Conservation (phyloP, 2,797 vertebrate species). For the Microtus agrestis region DNA sequence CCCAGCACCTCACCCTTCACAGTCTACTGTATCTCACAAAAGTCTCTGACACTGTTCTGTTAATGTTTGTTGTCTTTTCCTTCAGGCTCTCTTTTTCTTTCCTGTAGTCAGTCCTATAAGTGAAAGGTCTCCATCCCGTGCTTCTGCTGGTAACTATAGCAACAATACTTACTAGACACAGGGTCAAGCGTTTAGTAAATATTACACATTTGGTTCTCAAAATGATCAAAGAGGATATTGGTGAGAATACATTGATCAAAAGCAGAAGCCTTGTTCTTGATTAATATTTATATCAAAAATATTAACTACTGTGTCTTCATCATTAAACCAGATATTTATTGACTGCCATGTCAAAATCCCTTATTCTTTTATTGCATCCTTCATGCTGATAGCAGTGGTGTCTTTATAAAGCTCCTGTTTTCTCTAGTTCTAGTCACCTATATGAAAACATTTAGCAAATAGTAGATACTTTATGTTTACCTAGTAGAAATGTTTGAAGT, state of each 20-base stretch:
- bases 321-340: background rate
- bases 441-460: background rate
- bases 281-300: background rate
- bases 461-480: background rate
- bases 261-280: background rate
- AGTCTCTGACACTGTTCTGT: background rate
- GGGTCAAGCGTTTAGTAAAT: background rate
- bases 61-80: background rate
- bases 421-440: background rate
- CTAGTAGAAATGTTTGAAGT: background rate
- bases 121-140: background rate
- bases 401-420: background rate
- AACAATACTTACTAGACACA: background rate
- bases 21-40: background rate
- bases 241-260: background rate
- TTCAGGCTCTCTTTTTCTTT: background rate
- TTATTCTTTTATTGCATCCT: background rate
- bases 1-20: background rate
- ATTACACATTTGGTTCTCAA: background rate
- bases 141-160: background rate
- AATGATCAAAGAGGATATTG: background rate
- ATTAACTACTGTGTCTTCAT: background rate
- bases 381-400: background rate
- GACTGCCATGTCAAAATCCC: background rate
- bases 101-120: background rate